Percentiles rank a stretch among this genome's conserved stretches.
These are phyloP conservation scores for Chloroceryle inda DNA, from an alignment of 2,797 vertebrate genomes.

Conservation along the genomic window DNA sequence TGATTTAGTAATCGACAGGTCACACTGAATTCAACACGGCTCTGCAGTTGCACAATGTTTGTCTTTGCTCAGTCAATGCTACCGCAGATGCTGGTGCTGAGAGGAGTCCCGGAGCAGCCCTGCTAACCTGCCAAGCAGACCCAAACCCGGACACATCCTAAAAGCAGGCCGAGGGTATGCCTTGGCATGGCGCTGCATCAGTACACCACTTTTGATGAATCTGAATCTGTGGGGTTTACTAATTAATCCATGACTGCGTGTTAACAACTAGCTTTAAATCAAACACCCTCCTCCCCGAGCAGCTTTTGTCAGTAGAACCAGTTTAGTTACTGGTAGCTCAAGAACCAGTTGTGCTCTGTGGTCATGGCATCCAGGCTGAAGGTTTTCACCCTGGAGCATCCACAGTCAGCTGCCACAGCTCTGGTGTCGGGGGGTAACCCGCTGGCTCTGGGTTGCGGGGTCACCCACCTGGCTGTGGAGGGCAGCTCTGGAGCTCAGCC, in stretches of 20 bases:
- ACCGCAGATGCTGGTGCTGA: not conserved
- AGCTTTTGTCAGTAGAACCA: not conserved
- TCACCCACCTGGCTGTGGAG: fast-evolving
- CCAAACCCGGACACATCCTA: not conserved
- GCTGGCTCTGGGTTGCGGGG: fast-evolving
- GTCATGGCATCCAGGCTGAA: not conserved
- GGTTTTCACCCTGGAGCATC: not conserved
- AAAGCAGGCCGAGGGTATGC: not conserved
- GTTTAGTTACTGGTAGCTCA: not conserved
- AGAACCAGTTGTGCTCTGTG: not conserved
- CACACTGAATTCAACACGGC: not conserved
- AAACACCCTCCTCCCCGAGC: not conserved
- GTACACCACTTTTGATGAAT: not conserved
- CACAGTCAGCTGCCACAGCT: not conserved
- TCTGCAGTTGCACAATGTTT: not conserved
- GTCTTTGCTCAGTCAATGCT: not conserved
- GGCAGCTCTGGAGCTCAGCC: not conserved
- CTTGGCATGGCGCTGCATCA: not conserved
- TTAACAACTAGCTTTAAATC: not conserved
- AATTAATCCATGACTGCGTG: not conserved
- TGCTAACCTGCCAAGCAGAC: not conserved
- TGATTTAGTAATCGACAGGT: not conserved
- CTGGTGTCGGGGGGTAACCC: not conserved
- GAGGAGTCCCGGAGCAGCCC: not conserved
- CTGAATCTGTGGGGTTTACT: not conserved